A percentile compares a stretch with the other conserved stretches of the same genome.
These are phyloP conservation scores for Enteromius treurensis DNA, from an alignment of 2,797 vertebrate genomes.

Conservation along the genomic window DNA sequence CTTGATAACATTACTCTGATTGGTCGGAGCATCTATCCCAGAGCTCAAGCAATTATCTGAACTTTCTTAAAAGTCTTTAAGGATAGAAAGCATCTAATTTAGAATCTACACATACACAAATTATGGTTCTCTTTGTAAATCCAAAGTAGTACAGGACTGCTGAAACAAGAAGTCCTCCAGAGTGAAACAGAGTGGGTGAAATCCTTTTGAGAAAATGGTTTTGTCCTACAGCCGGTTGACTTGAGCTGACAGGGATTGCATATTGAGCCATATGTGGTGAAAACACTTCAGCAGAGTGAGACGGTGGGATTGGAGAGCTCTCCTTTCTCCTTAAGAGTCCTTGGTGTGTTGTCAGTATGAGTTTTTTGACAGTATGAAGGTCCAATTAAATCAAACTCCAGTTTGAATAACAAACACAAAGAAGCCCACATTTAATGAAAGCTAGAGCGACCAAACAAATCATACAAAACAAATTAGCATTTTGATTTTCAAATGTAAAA, in stretches of 20 bases:
- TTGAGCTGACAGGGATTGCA: conserved; percentile 69
- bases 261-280: conserved; percentile 69
- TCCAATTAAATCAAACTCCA: conserved; percentile 77
- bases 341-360: conserved; percentile 68
- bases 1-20: conserved; percentile 25
- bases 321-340: conserved; percentile 78
- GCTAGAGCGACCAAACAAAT: conserved; percentile 44
- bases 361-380: conserved; percentile 66
- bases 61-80: conserved; percentile 20
- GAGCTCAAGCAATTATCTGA: conserved; percentile 11
- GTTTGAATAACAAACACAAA: conserved; percentile 69
- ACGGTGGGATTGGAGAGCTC: conserved; percentile 86
- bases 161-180: conserved; percentile 38
- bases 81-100: conserved; percentile 25
- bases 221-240: conserved; percentile 52
- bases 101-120: conserved; percentile 34
- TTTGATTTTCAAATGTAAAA: conserved; percentile 16
- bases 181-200: conserved; percentile 40
- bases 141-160: conserved; percentile 26
- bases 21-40: conserved; percentile 9
- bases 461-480: conserved; percentile 39
- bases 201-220: conserved; percentile 41
- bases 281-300: conserved; percentile 81
- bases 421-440: conserved; percentile 63
- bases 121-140: conserved; percentile 36